These are phyloP conservation scores for Lonchura striata DNA, from an alignment of 2,113 vertebrate genomes.

Conservation along the genomic window DNA sequence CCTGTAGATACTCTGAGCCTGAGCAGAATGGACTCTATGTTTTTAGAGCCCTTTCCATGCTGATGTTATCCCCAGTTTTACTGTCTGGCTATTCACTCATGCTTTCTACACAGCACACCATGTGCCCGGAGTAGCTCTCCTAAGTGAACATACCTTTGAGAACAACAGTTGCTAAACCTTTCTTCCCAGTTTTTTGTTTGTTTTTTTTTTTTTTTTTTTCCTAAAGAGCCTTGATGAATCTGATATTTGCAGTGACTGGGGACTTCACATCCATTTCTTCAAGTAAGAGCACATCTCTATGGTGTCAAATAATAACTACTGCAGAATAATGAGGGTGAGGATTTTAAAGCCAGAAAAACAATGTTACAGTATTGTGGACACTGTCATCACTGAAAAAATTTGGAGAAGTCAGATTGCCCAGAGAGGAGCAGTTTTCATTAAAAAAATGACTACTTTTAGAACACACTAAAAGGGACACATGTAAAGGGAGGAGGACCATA, in stretches of 20 bases:
- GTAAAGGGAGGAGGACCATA: background rate
- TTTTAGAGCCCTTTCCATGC: background rate
- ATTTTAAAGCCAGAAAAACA: background rate
- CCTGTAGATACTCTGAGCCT: background rate
- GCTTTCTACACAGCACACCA: fast-evolving
- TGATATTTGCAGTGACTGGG: background rate
- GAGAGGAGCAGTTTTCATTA: background rate
- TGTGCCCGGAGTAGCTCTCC: background rate
- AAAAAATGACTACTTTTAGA: background rate
- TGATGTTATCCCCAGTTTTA: background rate
- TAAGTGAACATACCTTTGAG: background rate
- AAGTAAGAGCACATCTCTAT: background rate
- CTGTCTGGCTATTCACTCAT: background rate
- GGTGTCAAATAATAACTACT: background rate
- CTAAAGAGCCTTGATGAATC: background rate
- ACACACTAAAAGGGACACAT: background rate
- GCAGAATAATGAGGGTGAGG: background rate
- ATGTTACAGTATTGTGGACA: background rate
- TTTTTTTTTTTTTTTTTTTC: no score
- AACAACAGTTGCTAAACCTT: background rate
- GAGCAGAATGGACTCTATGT: background rate
- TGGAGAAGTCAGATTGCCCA: background rate
- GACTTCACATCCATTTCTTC: background rate
- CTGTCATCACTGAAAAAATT: background rate
- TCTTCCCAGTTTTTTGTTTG: background rate